Percentiles rank a stretch among this genome's conserved stretches.
Evolutionary conservation across 2,113 vertebrate genomes (phyloP).

Genomic region (Rhodinocichla rosea): DNA sequence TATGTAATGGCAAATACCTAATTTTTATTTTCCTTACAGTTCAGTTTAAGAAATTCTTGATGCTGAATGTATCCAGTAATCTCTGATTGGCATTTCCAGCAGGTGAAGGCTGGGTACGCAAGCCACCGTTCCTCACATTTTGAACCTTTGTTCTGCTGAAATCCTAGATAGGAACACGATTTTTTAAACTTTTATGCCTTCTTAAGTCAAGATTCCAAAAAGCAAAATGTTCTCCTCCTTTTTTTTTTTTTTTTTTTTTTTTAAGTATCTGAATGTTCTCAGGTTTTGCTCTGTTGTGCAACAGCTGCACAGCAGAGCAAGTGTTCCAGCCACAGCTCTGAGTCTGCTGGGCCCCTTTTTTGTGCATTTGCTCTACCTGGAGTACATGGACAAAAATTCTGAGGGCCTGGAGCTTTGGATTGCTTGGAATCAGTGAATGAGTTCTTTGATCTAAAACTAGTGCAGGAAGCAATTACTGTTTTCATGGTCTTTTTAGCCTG

Average conservation of each 20-base stretch:
- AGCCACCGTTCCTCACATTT: not conserved
- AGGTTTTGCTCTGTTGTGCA: not conserved
- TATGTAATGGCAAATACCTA: not conserved
- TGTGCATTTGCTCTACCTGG: not conserved
- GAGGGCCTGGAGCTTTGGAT: not conserved
- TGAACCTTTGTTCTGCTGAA: not conserved
- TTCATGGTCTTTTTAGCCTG: not conserved
- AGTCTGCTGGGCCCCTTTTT: not conserved
- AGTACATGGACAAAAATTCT: not conserved
- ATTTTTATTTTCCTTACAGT: not conserved
- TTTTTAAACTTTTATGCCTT: not conserved
- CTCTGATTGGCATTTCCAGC: not conserved
- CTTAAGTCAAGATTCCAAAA: not conserved
- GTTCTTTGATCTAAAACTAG: constrained; percentile 18
- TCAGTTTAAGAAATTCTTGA: not conserved
- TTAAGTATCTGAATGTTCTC: not conserved
- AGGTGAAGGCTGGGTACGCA: not conserved
- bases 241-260: not conserved
- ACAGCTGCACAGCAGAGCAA: not conserved
- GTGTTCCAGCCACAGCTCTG: not conserved
- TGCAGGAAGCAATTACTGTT: not conserved
- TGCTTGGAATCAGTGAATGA: not conserved
- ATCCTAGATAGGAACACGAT: not conserved
- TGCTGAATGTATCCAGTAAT: not conserved
- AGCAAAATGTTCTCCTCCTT: not conserved